A percentile compares a stretch with the other conserved stretches of the same genome.
phyloP scores from a whole-genome alignment of 2,113 vertebrate genomes.

The Gallinago paraguaiae region DNA sequence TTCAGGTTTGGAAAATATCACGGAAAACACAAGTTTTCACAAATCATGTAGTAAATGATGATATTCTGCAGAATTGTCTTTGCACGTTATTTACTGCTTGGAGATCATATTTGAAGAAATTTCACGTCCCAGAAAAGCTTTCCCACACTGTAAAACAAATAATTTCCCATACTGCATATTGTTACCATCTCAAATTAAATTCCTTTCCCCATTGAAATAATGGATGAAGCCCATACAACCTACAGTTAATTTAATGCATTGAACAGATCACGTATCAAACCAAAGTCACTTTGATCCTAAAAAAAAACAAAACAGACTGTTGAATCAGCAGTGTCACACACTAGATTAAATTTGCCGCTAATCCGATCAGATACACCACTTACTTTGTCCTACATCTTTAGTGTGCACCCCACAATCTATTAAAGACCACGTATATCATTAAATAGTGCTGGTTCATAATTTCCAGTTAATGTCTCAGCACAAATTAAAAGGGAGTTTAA shows the following conservation, averaged over 20 bases:
- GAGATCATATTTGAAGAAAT: background rate
- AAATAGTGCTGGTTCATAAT: background rate
- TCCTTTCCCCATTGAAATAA: background rate
- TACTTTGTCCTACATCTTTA: slow-evolving; percentile 38
- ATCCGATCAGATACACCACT: slow-evolving; percentile 33
- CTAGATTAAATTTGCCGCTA: slow-evolving; percentile 58
- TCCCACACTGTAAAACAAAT: background rate
- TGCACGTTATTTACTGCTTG: background rate
- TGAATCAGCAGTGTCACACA: slow-evolving; percentile 33
- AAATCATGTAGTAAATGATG: background rate
- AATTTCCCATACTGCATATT: background rate
- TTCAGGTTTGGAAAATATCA: background rate
- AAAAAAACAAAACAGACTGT: background rate
- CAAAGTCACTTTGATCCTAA: slow-evolving; percentile 40
- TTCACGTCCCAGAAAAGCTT: background rate
- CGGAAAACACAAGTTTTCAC: background rate
- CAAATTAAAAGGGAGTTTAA: background rate
- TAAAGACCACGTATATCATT: slow-evolving; percentile 38
- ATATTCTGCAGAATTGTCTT: background rate
- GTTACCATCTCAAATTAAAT: background rate
- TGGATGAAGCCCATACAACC: background rate
- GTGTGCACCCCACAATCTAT: background rate
- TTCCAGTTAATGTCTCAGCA: slow-evolving; percentile 18
- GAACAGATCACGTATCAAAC: background rate
- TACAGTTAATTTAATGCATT: background rate